Base-by-base conservation (phyloP, 2,797 vertebrate species). In the Danionella dracula region DNA sequence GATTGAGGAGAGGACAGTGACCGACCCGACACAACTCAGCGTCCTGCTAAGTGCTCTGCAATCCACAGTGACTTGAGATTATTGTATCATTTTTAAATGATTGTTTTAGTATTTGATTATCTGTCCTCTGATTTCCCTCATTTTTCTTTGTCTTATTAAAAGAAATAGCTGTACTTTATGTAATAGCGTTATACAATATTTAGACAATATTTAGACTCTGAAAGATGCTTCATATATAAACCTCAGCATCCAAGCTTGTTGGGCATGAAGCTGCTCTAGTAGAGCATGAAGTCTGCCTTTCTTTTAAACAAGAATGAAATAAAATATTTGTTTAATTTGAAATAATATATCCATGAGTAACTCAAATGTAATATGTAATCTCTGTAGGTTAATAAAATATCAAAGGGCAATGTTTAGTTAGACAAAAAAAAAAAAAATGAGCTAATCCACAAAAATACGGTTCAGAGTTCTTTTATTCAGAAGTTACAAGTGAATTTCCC, bases 61-160 rank as follows among this genome's bases (percentile, higher is more conserved):
- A 44, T 56, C 41, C 58, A 40, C 56, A 19, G 13, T 46, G 56
- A 61, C 73, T 72, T 68, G 58, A 44, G 49, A 57, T 53, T 44
- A 75, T 68, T 67, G 17, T 21, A 46, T 61, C 53, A 42, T 50
- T 68, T 56, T 48, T 29, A 40, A 58, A 50, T 44, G 48, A 42
- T 27, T 19, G 64, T 38, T 72, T 63, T 49, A 65, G 66, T 59
- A 71, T 73, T 67, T 64, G 10, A 20, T 71, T 71, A 55, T 70
- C 67, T 54, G 38, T 48, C 41, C 41, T 51, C 32, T 35, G 61
- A 19, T 63, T 61, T 66, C 37, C 48, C 61, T 61, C 50, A 60
- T 71, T 42, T 64, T 40, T 51, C 44, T 13, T 68, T 68, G 57
- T 76, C 67, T 70, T 65, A 50, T n/a, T 8, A 54, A 70, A 54